These are phyloP conservation scores for Litoditis marina DNA, from an alignment of 2,888 invertebrate genomes.

Conservation along the genomic window DNA sequence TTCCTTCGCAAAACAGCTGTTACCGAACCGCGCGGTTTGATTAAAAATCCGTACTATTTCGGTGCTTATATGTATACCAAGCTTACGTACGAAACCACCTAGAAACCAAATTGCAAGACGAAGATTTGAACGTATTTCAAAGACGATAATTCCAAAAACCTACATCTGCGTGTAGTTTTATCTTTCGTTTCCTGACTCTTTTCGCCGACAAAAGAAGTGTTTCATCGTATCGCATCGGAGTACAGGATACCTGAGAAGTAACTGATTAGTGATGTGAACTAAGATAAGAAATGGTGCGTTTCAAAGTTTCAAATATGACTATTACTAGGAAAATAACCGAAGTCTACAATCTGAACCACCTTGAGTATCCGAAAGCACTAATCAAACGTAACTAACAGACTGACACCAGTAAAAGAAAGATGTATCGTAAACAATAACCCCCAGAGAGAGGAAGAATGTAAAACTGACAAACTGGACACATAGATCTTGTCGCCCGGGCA, in stretches of 20 bases:
- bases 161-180: slow-evolving; percentile 28
- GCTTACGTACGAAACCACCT: too few relatives aligned
- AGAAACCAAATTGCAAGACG: too few relatives aligned
- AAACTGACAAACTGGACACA: slow-evolving; percentile 29
- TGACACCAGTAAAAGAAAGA: too few relatives aligned
- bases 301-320: too few relatives aligned
- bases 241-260: slow-evolving; percentile 27
- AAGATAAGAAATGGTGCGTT: background rate
- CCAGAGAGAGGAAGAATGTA: background rate
- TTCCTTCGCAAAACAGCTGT: too few relatives aligned
- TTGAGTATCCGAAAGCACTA: background rate
- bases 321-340: background rate
- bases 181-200: slow-evolving; percentile 16
- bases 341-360: background rate
- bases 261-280: background rate
- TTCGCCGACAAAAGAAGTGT: slow-evolving; percentile 13
- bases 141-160: too few relatives aligned
- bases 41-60: too few relatives aligned
- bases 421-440: background rate
- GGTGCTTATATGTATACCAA: too few relatives aligned
- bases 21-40: too few relatives aligned
- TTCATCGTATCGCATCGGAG: slow-evolving; percentile 30
- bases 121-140: too few relatives aligned
- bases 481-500: slow-evolving; percentile 20
- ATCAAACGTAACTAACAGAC: background rate